A percentile compares a stretch with the other conserved stretches of the same genome.
Conservation (phyloP, 92 coral and sea anemone genomes). For the Parazoanthus swiftii region DNA sequence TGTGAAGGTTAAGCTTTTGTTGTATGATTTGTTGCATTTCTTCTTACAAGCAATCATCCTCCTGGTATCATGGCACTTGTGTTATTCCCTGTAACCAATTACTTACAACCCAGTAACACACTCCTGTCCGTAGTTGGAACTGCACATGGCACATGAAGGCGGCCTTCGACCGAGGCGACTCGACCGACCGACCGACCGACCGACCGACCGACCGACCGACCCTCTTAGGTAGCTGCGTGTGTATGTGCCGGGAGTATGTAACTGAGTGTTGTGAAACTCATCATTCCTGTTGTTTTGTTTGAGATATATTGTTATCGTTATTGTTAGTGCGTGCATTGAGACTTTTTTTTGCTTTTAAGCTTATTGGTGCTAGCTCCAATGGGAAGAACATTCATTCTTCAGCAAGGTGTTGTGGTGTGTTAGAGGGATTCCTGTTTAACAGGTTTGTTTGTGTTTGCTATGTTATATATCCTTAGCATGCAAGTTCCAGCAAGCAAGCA, state of each 20-base stretch:
- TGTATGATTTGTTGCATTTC: constrained; percentile 12
- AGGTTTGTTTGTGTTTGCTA: constrained; percentile 13
- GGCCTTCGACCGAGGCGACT: constrained; percentile 14
- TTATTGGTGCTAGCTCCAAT: constrained; percentile 13
- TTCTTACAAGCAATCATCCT: constrained; percentile 14
- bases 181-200: constrained; percentile 4
- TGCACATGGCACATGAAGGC: not conserved
- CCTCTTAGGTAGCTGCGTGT: constrained; percentile 7
- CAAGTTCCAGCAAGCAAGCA: constrained; percentile 15
- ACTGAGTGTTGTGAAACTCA: not conserved
- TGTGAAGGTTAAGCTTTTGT: constrained; percentile 1
- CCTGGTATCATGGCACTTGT: constrained; percentile 9
- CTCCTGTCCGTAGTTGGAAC: not conserved
- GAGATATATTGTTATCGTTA: constrained; percentile 11
- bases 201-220: not conserved
- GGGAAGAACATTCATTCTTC: constrained; percentile 13
- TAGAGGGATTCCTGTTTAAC: constrained; percentile 13
- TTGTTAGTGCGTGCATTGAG: constrained; percentile 14
- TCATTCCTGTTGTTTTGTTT: constrained; percentile 12
- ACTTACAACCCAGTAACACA: constrained; percentile 4
- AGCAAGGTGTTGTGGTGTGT: constrained; percentile 15
- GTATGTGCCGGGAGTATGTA: constrained; percentile 15
- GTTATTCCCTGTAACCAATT: constrained; percentile 3
- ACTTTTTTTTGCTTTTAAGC: constrained; percentile 11
- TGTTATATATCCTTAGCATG: constrained; percentile 12